These are phyloP conservation scores for Tillus elongatus DNA, from an alignment of 2,888 invertebrate species.

Conservation along the genomic window DNA sequence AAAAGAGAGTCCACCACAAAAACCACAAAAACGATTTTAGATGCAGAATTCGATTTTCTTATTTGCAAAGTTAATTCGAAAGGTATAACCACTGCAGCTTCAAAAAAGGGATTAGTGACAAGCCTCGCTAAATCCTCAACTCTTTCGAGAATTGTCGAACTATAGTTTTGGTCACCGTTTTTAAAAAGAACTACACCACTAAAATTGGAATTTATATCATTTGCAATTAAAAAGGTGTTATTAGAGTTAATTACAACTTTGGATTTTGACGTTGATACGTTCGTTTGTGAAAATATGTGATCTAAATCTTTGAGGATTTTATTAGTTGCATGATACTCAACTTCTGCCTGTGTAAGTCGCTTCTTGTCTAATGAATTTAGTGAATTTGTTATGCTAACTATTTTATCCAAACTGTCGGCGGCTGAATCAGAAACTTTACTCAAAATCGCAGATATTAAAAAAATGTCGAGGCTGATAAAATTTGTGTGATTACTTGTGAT, in stretches of 20 bases:
- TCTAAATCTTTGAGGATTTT: constrained; percentile 50
- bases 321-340: background rate
- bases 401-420: constrained; percentile 41
- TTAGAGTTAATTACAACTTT: constrained; percentile 40
- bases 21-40: too few species aligned
- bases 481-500: constrained; percentile 7
- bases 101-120: too few species aligned
- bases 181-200: constrained; percentile 32
- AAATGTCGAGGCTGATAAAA: constrained; percentile 24
- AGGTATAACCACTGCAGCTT: too few species aligned
- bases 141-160: too few species aligned
- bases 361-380: background rate
- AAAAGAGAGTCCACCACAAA: too few species aligned
- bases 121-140: constrained; percentile 19
- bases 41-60: too few species aligned
- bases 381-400: background rate
- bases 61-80: too few species aligned
- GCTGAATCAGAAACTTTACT: constrained; percentile 24
- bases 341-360: background rate
- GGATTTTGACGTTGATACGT: constrained; percentile 13
- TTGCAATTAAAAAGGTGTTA: constrained; percentile 43
- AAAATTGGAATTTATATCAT: constrained; percentile 40
- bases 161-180: constrained; percentile 13
- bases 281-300: constrained; percentile 44
- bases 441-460: constrained; percentile 25